Base-by-base conservation (phyloP, 2,113 vertebrate species). In the Agapornis roseicollis region DNA sequence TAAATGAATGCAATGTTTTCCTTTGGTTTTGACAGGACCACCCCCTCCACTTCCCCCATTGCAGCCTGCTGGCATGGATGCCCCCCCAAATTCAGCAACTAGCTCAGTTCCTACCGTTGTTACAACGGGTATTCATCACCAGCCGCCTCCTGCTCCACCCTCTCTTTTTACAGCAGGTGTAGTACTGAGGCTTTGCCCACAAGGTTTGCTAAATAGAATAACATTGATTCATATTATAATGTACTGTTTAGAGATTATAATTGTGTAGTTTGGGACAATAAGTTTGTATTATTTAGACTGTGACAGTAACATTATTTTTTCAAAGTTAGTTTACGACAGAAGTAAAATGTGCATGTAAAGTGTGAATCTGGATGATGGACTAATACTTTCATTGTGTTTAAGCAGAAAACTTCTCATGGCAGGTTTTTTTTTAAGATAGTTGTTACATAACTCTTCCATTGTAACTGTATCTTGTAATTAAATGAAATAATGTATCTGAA, bases 51-150 rank as follows among this genome's bases (percentile, higher is more conserved):
- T 99, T 93, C 99, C 99, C 93, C 98, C 99, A 22, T 90, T 99
- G 72, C 99, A 99, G 92, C 99, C 99, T 55, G 98, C 99, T 95
- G 99, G 99, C 89, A 99, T 99, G 99, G 99, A 99, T 95, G 99
- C 98, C 42, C 99, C 99, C 73, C 99, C 99, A 76, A 99, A 98
- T 86, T 99, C 99, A 86, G 99, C 99, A 84, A 99, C 99, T 86
- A 99, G 99, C 97, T 98, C 99, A 46, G 99, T 99, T 96, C 99
- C 99, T 89, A 98, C 99, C 74, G 99, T 99, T 79, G 99, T 99
- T 84, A 99, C 99, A 39, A 99, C 99, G 55, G 99, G 99, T 82
- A 99, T 99, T 96, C 99, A 98, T 93, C 98, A 99, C 85, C 98
- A 99, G 52, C 98, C 99, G 47, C 99, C 99, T 85, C 98, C 98